phyloP scores from a whole-genome alignment of 2,888 invertebrate genomes.

The Amiota mariae region DNA sequence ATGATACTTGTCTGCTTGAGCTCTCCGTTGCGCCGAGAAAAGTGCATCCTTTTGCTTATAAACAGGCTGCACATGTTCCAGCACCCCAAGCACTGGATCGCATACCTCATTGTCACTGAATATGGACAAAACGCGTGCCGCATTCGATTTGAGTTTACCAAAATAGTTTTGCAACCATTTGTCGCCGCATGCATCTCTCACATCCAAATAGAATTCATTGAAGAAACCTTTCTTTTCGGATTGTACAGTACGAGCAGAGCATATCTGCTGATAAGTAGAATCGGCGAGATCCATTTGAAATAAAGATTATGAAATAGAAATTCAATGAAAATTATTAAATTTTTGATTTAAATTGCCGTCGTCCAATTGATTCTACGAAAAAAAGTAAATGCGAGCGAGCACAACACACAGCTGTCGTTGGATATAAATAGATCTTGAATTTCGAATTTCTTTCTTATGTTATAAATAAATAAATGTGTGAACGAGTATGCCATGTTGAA shows the following conservation, averaged over 20 bases:
- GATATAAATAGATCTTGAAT: conserved; percentile 18
- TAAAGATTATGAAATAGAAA: not conserved
- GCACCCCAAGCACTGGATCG: conserved; percentile 75
- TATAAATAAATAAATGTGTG: not conserved
- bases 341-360: not conserved
- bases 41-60: conserved; percentile 80
- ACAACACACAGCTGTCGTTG: conserved; percentile 22
- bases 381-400: not conserved
- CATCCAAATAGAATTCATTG: conserved; percentile 78
- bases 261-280: conserved; percentile 78
- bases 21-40: conserved; percentile 77
- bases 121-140: conserved; percentile 75
- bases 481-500: not conserved
- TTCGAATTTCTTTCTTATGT: not conserved
- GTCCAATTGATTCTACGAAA: conserved; percentile 48
- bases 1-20: conserved; percentile 78
- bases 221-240: conserved; percentile 86
- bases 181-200: conserved; percentile 73
- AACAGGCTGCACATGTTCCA: conserved; percentile 80
- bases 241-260: conserved; percentile 84
- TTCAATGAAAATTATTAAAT: conserved; percentile 48
- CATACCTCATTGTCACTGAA: conserved; percentile 75
- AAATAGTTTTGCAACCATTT: conserved; percentile 79
- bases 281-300: conserved; percentile 45
- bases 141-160: conserved; percentile 77